Evolutionary conservation across 2,888 invertebrate genomes (phyloP).

Genomic region (Lamellibrachia columna): DNA sequence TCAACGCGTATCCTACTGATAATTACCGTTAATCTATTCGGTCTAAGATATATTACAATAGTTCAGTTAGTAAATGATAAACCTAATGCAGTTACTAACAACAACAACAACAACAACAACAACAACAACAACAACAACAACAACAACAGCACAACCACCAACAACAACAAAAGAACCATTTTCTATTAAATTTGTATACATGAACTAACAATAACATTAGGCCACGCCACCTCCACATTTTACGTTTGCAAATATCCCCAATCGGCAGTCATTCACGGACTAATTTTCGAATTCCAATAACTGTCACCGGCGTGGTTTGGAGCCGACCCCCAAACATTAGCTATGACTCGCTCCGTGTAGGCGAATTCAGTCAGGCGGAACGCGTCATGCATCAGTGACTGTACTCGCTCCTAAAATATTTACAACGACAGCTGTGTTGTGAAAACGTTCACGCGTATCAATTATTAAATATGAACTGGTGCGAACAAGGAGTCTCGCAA

Average conservation of each 20-base stretch:
- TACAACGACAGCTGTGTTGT: constrained; percentile 16
- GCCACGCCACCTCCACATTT: not conserved
- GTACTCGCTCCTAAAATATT: not conserved
- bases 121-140: not conserved
- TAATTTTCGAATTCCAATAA: not conserved
- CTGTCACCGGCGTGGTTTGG: not conserved
- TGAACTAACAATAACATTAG: not conserved
- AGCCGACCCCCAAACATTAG: not conserved
- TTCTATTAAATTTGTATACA: not conserved
- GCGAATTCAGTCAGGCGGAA: not conserved
- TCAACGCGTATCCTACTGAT: not conserved
- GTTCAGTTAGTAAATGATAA: not conserved
- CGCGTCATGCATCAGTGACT: not conserved
- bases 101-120: not conserved
- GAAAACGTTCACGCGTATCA: not conserved
- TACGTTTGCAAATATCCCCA: not conserved
- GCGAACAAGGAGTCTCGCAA: not conserved
- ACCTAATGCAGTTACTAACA: not conserved
- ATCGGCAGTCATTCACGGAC: not conserved
- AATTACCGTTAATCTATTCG: not conserved
- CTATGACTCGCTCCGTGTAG: constrained; percentile 4
- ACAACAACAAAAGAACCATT: not conserved
- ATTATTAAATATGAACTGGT: not conserved
- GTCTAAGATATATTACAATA: not conserved
- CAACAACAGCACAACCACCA: not conserved